phyloP scores from a whole-genome alignment of 2,888 invertebrate genomes.

The Cyclophora albipunctata region DNA sequence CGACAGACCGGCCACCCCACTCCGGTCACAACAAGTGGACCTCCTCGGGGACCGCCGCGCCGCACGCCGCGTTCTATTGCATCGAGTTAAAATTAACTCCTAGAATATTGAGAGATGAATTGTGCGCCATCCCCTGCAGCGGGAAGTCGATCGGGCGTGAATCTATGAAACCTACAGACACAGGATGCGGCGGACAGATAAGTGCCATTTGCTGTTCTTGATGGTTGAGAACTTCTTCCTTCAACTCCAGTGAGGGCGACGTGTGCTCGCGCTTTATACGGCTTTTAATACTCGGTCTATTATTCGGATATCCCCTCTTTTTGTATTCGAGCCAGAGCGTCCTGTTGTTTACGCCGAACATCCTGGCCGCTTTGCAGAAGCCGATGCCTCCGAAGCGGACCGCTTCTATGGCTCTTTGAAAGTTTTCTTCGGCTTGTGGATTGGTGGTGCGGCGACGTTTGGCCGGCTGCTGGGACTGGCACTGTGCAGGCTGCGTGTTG shows the following conservation, averaged over 20 bases:
- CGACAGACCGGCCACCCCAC: conserved; percentile 39
- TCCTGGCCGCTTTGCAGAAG: conserved; percentile 88
- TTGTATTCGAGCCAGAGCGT: conserved; percentile 91
- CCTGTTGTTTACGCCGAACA: conserved; percentile 89
- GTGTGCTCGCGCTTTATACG: conserved; percentile 82
- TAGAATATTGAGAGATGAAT: conserved; percentile 81
- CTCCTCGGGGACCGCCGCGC: conserved; percentile 37
- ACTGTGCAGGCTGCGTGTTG: conserved; percentile 46
- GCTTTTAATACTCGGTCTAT: conserved; percentile 84
- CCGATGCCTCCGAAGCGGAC: conserved; percentile 89
- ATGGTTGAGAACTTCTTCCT: conserved; percentile 53
- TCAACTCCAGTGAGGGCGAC: conserved; percentile 76
- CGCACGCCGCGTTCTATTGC: conserved; percentile 76
- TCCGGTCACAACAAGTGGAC: conserved; percentile 59
- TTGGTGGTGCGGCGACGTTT: conserved; percentile 84
- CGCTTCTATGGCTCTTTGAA: conserved; percentile 86
- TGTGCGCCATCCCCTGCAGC: conserved; percentile 77
- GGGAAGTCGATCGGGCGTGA: conserved; percentile 82
- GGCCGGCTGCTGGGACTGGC: conserved; percentile 11
- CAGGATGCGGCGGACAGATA: conserved; percentile 79
- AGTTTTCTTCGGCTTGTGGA: conserved; percentile 89
- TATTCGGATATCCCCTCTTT: conserved; percentile 88
- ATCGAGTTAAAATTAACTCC: conserved; percentile 86
- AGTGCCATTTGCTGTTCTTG: conserved; percentile 67
- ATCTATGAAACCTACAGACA: conserved; percentile 82